Base-by-base conservation (phyloP, 1,140 invertebrate genomes). In the Nasonia vitripennis region DNA sequence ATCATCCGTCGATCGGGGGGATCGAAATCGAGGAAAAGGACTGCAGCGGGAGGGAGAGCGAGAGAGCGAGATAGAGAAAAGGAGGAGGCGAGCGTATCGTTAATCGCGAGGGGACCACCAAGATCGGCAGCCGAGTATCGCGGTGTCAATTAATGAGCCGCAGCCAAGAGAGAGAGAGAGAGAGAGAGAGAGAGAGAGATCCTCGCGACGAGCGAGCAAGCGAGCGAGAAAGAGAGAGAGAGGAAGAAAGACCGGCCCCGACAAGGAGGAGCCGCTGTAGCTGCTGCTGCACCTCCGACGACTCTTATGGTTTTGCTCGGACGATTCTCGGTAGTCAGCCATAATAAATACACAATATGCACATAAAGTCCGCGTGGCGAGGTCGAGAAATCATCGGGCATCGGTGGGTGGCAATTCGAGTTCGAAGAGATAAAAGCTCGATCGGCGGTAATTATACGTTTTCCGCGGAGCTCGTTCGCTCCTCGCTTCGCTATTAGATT, bases 321-420 rank as follows among this genome's bases (percentile, higher is more conserved):
- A 31, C 86, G 87, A 87, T 92, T 92, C 91, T 86, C 86, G 87
- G 91, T 91, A 91, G 89, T 80, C 89, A 81, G 86, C 89, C 88
- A 90, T 91, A 92, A 91, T 78, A 92, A 91, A 92, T 91, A 91
- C 89, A 90, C 91, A 92, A 91, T 91, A 91, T 91, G 89, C 89
- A 91, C 91, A 91, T 92, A 91, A 91, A 91, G 88, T 90, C 83
- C 81, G 88, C 87, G 88, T 89, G 89, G 90, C 90, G 90, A 89
- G 90, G 91, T 90, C 91, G 88, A 89, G 89, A 90, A 89, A 88
- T 90, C 88, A 77, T 87, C 84, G 80, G 84, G 85, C 83, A 82
- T 84, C 51, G 55, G 31, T 23, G 77, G 27, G 17, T 74, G 70
- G 89, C n/a, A 62, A 55, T 17, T 20, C 17, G 11, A 62, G 5